Evolutionary conservation across 2,888 invertebrate genomes (phyloP).

Genomic region (Electrophaes corylata): DNA sequence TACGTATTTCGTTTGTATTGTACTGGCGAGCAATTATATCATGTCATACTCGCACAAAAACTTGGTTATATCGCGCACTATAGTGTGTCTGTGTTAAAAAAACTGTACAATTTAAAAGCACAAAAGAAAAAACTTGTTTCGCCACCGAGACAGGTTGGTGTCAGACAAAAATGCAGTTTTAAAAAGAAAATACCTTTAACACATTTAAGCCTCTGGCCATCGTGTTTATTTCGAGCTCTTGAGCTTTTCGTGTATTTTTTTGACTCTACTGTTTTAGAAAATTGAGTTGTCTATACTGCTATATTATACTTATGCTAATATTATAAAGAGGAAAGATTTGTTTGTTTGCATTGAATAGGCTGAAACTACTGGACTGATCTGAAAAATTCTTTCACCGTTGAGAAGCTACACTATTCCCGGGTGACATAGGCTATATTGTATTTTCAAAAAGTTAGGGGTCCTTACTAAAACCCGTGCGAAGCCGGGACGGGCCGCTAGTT

Average conservation of each 20-base stretch:
- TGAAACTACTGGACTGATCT: too few species aligned
- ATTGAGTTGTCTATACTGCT: constrained; percentile 7
- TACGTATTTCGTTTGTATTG: too few species aligned
- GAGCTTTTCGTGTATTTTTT: constrained; percentile 5
- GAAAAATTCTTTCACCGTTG: too few species aligned
- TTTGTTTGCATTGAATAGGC: too few species aligned
- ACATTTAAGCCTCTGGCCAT: constrained; percentile 7
- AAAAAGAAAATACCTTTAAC: constrained; percentile 15
- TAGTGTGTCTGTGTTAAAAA: background rate
- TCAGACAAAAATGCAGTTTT: constrained; percentile 21
- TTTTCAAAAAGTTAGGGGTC: too few species aligned
- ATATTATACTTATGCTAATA: too few species aligned
- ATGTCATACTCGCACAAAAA: background rate
- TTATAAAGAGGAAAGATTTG: too few species aligned
- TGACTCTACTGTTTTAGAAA: background rate
- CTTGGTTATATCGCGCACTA: background rate
- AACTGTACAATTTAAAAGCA: constrained; percentile 5
- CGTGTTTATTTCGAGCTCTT: constrained; percentile 17
- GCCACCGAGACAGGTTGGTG: constrained; percentile 2
- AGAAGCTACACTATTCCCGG: too few species aligned
- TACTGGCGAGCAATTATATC: background rate
- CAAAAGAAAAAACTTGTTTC: constrained; percentile 1
- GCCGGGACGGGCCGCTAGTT: too few species aligned
- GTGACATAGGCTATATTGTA: too few species aligned
- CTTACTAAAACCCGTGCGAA: too few species aligned